A percentile compares a stretch with the other conserved stretches of the same genome.
phyloP scores from a whole-genome alignment of 2,113 vertebrate species.

The Dicentrarchus labrax region DNA sequence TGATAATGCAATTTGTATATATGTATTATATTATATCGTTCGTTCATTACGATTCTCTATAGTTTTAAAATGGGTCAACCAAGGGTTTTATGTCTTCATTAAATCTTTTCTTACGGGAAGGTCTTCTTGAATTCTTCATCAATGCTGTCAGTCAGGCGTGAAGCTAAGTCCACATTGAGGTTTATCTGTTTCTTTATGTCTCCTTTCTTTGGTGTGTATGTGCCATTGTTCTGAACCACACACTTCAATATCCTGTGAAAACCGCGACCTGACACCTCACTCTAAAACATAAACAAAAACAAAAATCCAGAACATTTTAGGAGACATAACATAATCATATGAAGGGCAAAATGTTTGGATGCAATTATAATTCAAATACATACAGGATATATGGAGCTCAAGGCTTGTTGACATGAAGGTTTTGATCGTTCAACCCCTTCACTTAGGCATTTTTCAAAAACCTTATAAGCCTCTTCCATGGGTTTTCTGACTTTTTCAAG shows the following conservation, averaged over 20 bases:
- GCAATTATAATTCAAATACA: background rate
- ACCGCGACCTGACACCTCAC: accelerated
- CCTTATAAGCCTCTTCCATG: background rate
- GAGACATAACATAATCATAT: background rate
- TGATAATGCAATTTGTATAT: no score
- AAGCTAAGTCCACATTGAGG: constrained; percentile 46
- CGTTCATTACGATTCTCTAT: no score
- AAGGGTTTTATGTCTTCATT: background rate
- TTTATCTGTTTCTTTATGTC: background rate
- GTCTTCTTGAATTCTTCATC: constrained; percentile 63
- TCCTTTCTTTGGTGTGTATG: background rate
- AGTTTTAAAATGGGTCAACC: background rate
- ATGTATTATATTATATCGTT: background rate
- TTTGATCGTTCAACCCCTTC: constrained; percentile 43
- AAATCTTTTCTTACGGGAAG: constrained; percentile 56
- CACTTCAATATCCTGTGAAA: constrained; percentile 14
- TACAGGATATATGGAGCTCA: constrained; percentile 19
- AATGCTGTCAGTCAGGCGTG: constrained; percentile 49
- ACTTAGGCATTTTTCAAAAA: constrained; percentile 31
- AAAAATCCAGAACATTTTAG: background rate
- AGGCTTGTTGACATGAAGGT: background rate
- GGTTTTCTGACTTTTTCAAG: background rate
- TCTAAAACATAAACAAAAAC: background rate
- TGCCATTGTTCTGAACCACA: constrained; percentile 23
- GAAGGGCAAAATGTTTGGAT: background rate